Base-by-base conservation (phyloP, 2,797 vertebrate species). In the Thunnus albacares region DNA sequence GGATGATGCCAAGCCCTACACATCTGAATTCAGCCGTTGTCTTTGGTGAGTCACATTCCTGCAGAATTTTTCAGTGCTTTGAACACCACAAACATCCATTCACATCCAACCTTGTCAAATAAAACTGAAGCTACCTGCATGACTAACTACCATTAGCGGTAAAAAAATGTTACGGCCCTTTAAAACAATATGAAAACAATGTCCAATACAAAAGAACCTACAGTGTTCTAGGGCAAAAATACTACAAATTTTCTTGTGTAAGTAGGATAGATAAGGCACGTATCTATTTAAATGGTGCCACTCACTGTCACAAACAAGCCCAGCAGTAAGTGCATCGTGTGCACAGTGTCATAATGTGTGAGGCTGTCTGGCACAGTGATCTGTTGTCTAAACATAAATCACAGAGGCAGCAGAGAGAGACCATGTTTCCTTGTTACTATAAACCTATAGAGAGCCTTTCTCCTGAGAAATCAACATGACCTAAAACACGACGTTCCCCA, bases 401-500 rank as follows among this genome's bases (percentile, higher is more conserved):
- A 95, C 84, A 89, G 71, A 91, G 92, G 92, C 93, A 93, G 91
- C 79, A 64, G 71, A 75, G 84, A 87, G 85, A 87, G 84, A 83
- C 89, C 77, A 74, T 70, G 89, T 91, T 92, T 89, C 81, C 77
- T 77, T 83, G 70, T 83, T 86, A 86, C 80, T 77, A 66, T 77
- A 83, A 90, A 83, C 85, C 87, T 65, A 74, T 67, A 72, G 88
- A 77, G 84, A 80, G 79, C n/a, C 58, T 74, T 87, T 91, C 94
- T 93, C 93, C 69, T 0, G 92, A 95, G 93, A 93, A 93, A 95
- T 95, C 90, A 93, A 87, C 90, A 68, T 90, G 91, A 94, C 92
- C 93, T 92, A 84, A 91, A 93, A 88, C 75, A 63, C 80, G 77
- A 77, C 51, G 12, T 26, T 74, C 81, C 83, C 70, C 55, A 69